Percentiles rank a stretch among this genome's conserved stretches.
These are phyloP conservation scores for Caenorhabditis sp. DNA, from an alignment of 2,888 invertebrate species.

Conservation along the genomic window DNA sequence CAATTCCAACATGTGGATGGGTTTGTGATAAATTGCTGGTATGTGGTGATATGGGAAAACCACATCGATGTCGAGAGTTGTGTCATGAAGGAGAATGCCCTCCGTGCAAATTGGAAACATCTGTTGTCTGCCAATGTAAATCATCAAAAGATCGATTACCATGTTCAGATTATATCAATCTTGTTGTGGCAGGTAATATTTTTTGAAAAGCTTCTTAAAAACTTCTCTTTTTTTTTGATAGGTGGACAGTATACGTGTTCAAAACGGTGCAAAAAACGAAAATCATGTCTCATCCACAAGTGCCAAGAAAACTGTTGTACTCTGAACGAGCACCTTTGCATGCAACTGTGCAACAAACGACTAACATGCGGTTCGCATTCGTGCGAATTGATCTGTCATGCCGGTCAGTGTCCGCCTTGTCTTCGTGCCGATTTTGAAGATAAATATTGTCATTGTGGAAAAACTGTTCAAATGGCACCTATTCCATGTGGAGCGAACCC, in stretches of 20 bases:
- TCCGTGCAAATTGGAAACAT: conserved; percentile 80
- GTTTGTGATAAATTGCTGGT: conserved; percentile 78
- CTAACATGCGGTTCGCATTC: conserved; percentile 87
- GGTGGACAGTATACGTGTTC: conserved; percentile 76
- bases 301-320: conserved; percentile 90
- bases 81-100: conserved; percentile 83
- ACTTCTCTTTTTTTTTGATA: conserved; percentile 11
- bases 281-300: conserved; percentile 78
- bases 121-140: conserved; percentile 85
- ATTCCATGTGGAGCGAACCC: conserved; percentile 88
- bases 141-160: conserved; percentile 78
- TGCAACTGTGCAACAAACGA: conserved; percentile 77
- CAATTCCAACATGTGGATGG: conserved; percentile 83
- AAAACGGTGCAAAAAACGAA: conserved; percentile 84
- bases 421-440: conserved; percentile 87
- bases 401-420: conserved; percentile 83
- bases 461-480: conserved; percentile 85
- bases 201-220: background rate
- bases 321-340: conserved; percentile 84
- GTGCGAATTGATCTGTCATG: conserved; percentile 87
- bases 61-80: conserved; percentile 78
- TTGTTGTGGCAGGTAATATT: conserved; percentile 24
- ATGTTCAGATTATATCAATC: conserved; percentile 50
- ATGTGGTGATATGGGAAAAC: conserved; percentile 76
- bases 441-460: conserved; percentile 88